Evolutionary conservation across 2,888 invertebrate species (phyloP).

Genomic region (Scaptodrosophila latifasciaeformis): DNA sequence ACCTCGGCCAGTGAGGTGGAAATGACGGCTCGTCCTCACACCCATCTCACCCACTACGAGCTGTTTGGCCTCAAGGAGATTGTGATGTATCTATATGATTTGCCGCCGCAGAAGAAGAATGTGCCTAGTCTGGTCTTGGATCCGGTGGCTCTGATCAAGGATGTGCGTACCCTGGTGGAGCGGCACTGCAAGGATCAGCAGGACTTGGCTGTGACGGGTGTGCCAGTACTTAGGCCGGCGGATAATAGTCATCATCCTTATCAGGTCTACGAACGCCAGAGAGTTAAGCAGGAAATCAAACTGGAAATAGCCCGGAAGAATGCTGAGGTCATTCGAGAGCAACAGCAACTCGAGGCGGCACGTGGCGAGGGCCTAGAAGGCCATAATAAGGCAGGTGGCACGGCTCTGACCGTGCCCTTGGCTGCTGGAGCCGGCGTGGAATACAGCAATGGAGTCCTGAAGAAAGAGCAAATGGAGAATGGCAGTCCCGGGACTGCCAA

Average conservation of each 20-base stretch:
- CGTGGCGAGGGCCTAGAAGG: conserved; percentile 42
- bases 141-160: conserved; percentile 91
- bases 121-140: conserved; percentile 93
- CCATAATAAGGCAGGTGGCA: conserved; percentile 13
- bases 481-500: conserved; percentile 27
- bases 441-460: conserved; percentile 58
- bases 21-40: conserved; percentile 76
- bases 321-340: conserved; percentile 67
- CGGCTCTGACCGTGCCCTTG: conserved; percentile 6
- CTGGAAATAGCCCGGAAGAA: conserved; percentile 71
- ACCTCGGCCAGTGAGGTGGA: conserved; percentile 69
- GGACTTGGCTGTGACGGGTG: conserved; percentile 88
- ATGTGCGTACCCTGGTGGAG: conserved; percentile 91
- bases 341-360: conserved; percentile 60
- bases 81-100: conserved; percentile 91
- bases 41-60: conserved; percentile 87
- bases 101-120: conserved; percentile 92
- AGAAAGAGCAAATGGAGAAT: conserved; percentile 67
- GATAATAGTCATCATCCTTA: conserved; percentile 44
- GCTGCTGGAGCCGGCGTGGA: conserved; percentile 36
- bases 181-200: conserved; percentile 91
- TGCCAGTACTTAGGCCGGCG: conserved; percentile 80
- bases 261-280: conserved; percentile 68
- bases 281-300: conserved; percentile 72
- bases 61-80: conserved; percentile 90